Conservation (phyloP, 1,140 invertebrate genomes). For the Drosophila orena region DNA sequence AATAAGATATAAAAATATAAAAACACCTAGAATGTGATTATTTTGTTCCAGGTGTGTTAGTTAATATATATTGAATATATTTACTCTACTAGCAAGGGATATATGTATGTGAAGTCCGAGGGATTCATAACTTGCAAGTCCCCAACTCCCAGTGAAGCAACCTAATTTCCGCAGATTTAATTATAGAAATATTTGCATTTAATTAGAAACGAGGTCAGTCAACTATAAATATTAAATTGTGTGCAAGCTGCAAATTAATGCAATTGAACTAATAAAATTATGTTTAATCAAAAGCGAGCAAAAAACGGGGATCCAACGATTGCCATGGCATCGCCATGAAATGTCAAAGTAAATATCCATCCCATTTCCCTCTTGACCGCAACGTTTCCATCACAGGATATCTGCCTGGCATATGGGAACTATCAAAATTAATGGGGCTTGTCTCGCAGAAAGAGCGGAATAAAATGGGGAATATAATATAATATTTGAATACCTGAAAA, state of each 20-base stretch:
- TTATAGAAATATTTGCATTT: constrained; percentile 76
- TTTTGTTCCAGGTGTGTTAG: too few relatives aligned
- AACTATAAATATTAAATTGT: constrained; percentile 80
- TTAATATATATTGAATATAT: too few relatives aligned
- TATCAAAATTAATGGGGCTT: constrained; percentile 78
- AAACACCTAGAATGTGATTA: too few relatives aligned
- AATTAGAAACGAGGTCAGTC: constrained; percentile 77
- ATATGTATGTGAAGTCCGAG: not conserved
- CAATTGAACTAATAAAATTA: constrained; percentile 81
- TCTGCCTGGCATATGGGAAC: constrained; percentile 67
- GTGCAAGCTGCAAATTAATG: constrained; percentile 72
- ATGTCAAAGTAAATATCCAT: constrained; percentile 51
- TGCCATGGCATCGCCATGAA: constrained; percentile 60
- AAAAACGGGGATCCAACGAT: constrained; percentile 18
- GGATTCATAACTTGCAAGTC: not conserved
- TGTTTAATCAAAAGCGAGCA: constrained; percentile 62
- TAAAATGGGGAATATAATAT: constrained; percentile 65
- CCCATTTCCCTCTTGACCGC: constrained; percentile 15
- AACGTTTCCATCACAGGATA: constrained; percentile 65
- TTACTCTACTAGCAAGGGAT: too few relatives aligned
- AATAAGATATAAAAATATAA: too few relatives aligned
- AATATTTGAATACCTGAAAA: constrained; percentile 73
- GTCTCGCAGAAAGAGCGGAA: constrained; percentile 41
- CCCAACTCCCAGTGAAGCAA: not conserved
- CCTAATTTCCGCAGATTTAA: constrained; percentile 55